A percentile compares a stretch with the other conserved stretches of the same genome.
These are phyloP conservation scores for Piprites chloris DNA, from an alignment of 2,113 vertebrate species.

Conservation along the genomic window DNA sequence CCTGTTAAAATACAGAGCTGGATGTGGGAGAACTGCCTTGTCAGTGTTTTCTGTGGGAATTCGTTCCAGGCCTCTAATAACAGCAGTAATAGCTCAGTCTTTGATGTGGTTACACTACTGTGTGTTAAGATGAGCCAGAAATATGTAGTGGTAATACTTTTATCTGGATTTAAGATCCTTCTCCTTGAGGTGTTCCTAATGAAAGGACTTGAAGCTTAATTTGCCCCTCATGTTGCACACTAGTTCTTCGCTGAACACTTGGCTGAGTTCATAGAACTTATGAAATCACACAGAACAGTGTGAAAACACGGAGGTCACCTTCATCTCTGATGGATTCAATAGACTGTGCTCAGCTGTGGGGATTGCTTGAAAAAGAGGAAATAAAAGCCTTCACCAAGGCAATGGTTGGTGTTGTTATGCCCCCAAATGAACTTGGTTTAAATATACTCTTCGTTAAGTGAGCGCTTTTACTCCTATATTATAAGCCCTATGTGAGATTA, in stretches of 20 bases:
- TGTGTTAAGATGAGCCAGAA: not conserved
- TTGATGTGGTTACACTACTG: not conserved
- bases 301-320: not conserved
- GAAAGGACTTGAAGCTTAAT: not conserved
- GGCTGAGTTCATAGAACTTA: accelerated
- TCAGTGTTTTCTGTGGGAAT: not conserved
- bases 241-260: not conserved
- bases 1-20: not conserved
- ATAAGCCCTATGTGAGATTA: not conserved
- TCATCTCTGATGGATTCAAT: not conserved
- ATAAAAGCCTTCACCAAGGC: not conserved
- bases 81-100: not conserved
- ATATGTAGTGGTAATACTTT: not conserved
- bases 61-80: not conserved
- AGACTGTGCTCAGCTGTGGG: not conserved
- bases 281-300: accelerated
- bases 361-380: not conserved
- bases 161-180: not conserved
- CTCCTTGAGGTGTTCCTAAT: not conserved
- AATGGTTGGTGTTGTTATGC: not conserved
- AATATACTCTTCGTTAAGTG: accelerated
- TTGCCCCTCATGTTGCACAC: not conserved
- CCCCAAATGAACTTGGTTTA: not conserved
- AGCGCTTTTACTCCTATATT: not conserved
- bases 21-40: not conserved